phyloP scores from a whole-genome alignment of 2,113 vertebrate species.

The Zosterops pallidus region DNA sequence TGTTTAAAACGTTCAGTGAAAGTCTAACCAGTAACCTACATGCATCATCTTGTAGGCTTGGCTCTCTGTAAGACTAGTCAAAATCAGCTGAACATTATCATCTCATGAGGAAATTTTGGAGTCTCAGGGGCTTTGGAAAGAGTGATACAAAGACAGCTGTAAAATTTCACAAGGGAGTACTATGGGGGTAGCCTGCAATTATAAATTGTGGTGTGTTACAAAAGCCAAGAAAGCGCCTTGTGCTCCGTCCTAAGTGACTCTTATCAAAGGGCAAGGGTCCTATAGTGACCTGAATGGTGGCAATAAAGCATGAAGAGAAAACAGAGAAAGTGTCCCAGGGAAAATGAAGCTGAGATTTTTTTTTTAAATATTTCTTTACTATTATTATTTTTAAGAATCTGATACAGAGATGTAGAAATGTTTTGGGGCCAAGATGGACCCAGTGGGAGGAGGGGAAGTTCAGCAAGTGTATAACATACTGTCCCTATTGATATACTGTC shows the following conservation, averaged over 20 bases:
- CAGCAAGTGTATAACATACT: not conserved
- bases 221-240: not conserved
- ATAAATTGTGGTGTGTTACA: not conserved
- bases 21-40: not conserved
- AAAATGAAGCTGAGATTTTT: not conserved
- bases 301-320: not conserved
- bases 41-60: not conserved
- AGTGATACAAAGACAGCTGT: not conserved
- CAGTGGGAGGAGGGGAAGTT: not conserved
- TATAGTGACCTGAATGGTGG: not conserved
- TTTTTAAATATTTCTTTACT: not conserved
- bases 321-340: not conserved
- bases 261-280: not conserved
- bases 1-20: not conserved
- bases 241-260: not conserved
- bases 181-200: not conserved
- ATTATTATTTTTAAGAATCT: not conserved
- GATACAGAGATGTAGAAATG: not conserved
- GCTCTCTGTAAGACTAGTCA: not conserved
- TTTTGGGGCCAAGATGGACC: not conserved
- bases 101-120: not conserved
- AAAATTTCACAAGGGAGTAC: not conserved
- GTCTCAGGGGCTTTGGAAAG: not conserved
- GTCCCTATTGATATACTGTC: not conserved
- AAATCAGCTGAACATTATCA: not conserved